Evolutionary conservation across 2,797 vertebrate genomes (phyloP).

Genomic region (Epinephelus awoara): DNA sequence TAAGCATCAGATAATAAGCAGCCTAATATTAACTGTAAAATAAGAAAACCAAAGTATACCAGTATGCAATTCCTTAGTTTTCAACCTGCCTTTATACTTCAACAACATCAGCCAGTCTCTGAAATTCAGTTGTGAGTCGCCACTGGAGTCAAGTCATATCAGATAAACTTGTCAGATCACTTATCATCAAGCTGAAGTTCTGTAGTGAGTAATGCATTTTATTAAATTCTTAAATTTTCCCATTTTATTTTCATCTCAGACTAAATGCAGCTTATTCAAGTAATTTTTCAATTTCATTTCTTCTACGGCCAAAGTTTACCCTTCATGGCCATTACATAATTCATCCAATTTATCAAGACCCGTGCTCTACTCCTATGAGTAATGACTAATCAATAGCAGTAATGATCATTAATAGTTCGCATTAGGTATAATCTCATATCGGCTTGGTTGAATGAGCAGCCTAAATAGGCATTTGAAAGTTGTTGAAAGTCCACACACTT

Average conservation of each 20-base stretch:
- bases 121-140: too few relatives aligned
- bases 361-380: constrained; percentile 54
- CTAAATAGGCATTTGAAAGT: constrained; percentile 59
- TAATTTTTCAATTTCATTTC: constrained; percentile 49
- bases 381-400: constrained; percentile 80
- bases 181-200: neutral
- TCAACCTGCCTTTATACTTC: too few relatives aligned
- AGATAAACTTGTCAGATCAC: constrained; percentile 16
- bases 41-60: too few relatives aligned
- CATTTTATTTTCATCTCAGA: constrained; percentile 33
- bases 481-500: constrained; percentile 36
- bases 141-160: neutral
- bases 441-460: constrained; percentile 65
- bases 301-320: constrained; percentile 25
- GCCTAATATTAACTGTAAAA: too few relatives aligned
- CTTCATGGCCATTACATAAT: constrained; percentile 59
- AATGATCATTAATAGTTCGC: constrained; percentile 77
- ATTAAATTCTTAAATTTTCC: constrained; percentile 23
- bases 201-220: constrained; percentile 25
- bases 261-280: constrained; percentile 30
- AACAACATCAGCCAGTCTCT: too few relatives aligned
- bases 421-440: constrained; percentile 69
- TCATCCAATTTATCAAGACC: constrained; percentile 64
- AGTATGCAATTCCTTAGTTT: too few relatives aligned
- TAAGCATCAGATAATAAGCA: too few relatives aligned